Conservation (phyloP, 2,888 invertebrate species). For the Eupithecia pulchellata region DNA sequence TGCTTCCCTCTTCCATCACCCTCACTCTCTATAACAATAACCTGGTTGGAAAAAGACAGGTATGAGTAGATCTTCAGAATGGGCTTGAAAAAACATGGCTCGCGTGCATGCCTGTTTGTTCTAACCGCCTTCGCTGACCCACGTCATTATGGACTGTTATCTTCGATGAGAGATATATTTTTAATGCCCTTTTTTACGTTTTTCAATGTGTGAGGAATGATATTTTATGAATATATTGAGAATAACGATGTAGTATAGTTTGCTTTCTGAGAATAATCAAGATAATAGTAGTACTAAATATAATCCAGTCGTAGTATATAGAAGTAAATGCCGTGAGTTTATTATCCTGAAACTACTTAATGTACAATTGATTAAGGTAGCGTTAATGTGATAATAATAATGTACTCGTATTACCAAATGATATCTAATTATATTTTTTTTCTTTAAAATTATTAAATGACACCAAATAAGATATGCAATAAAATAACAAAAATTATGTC, state of each 20-base stretch:
- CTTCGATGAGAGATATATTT: slow-evolving; percentile 82
- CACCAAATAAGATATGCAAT: too few relatives aligned
- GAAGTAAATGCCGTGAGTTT: neutral
- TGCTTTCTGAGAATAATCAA: neutral
- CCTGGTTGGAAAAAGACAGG: slow-evolving; percentile 39
- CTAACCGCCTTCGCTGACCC: slow-evolving; percentile 82
- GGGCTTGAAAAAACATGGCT: slow-evolving; percentile 59
- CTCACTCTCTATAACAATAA: slow-evolving; percentile 38
- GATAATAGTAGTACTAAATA: neutral
- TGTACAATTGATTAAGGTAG: too few relatives aligned
- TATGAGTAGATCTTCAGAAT: slow-evolving; percentile 50
- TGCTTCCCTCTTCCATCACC: slow-evolving; percentile 67
- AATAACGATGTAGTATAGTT: slow-evolving; percentile 65
- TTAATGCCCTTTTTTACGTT: slow-evolving; percentile 70
- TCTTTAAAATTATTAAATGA: too few relatives aligned
- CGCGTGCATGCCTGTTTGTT: slow-evolving; percentile 71
- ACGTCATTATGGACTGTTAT: slow-evolving; percentile 83
- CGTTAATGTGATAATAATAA: too few relatives aligned
- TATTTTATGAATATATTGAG: slow-evolving; percentile 79
- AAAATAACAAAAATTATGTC: too few relatives aligned
- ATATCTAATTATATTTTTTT: too few relatives aligned
- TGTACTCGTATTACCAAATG: too few relatives aligned
- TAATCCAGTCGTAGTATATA: too few relatives aligned
- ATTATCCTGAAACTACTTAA: too few relatives aligned
- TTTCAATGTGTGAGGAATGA: slow-evolving; percentile 79